phyloP scores from a whole-genome alignment of 92 coral and sea anemone species.

The Palythoa grandis region DNA sequence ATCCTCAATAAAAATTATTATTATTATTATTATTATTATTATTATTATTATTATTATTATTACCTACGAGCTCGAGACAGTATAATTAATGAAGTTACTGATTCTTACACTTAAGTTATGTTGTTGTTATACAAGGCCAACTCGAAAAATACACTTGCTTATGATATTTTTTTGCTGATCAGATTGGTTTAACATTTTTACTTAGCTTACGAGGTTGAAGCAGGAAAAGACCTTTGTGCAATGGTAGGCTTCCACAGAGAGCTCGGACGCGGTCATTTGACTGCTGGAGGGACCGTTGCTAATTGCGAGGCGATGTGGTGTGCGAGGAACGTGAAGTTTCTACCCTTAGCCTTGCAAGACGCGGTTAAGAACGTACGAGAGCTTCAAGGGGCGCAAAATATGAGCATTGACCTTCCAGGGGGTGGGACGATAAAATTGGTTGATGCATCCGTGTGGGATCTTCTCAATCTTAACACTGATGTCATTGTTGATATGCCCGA shows the following conservation, averaged over 20 bases:
- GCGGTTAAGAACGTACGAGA: slow-evolving; percentile 49
- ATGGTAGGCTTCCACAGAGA: slow-evolving; percentile 67
- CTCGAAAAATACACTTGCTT: too few species aligned
- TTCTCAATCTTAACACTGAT: slow-evolving; percentile 63
- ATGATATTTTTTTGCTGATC: not conserved
- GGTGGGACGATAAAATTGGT: slow-evolving; percentile 37
- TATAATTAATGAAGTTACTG: too few species aligned
- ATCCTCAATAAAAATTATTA: too few species aligned
- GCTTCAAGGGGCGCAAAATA: slow-evolving; percentile 28
- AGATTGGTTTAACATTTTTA: not conserved
- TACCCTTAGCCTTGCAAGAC: slow-evolving; percentile 61
- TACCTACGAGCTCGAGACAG: too few species aligned
- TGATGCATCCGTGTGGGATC: slow-evolving; percentile 52
- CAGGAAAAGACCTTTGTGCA: slow-evolving; percentile 64
- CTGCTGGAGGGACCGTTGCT: slow-evolving; percentile 69
- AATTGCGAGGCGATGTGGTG: slow-evolving; percentile 76
- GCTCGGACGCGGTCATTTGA: slow-evolving; percentile 47
- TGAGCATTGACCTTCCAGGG: slow-evolving; percentile 36
- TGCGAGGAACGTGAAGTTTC: slow-evolving; percentile 64
- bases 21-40: too few species aligned
- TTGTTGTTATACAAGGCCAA: too few species aligned
- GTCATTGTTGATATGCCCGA: slow-evolving; percentile 59
- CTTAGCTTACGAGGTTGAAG: slow-evolving; percentile 60
- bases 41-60: too few species aligned
- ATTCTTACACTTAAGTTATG: too few species aligned